These are phyloP conservation scores for Rhorus exstirpatorius DNA, from an alignment of 2,888 invertebrate species.

Conservation along the genomic window DNA sequence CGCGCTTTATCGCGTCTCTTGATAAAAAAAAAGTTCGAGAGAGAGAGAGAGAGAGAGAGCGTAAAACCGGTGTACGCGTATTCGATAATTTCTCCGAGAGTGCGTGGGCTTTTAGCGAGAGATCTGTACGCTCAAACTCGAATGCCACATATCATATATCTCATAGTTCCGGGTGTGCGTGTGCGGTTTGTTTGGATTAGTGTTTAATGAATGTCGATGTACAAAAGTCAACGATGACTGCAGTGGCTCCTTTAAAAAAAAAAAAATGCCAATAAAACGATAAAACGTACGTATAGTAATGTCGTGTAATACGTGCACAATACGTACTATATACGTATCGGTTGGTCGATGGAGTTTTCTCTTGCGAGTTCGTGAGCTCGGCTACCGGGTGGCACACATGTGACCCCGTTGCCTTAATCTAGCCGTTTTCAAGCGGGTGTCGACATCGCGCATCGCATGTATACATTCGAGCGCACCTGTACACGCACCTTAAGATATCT, in stretches of 20 bases:
- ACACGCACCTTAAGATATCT: not conserved
- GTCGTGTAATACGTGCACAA: conserved; percentile 23
- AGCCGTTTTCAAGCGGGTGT: conserved; percentile 70
- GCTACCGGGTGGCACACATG: conserved; percentile 71
- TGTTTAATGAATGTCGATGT: not conserved
- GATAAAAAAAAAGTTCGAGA: too few species aligned
- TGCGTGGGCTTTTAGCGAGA: not conserved
- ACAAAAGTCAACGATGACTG: not conserved
- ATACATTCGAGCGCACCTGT: conserved; percentile 31
- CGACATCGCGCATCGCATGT: conserved; percentile 36
- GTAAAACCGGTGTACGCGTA: conserved; percentile 37
- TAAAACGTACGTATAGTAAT: conserved; percentile 18
- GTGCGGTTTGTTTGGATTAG: not conserved
- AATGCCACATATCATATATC: too few species aligned
- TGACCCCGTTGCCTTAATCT: conserved; percentile 85
- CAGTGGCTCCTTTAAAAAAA: not conserved
- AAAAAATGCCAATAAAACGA: conserved; percentile 1
- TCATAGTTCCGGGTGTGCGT: too few species aligned
- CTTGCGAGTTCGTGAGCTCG: conserved; percentile 43
- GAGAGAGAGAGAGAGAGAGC: conserved; percentile 19
- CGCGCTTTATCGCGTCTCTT: not conserved
- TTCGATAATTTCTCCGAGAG: conserved; percentile 44
- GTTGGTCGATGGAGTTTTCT: conserved; percentile 53
- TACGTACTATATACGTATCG: conserved; percentile 29
- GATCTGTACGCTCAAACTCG: not conserved